A percentile compares a stretch with the other conserved stretches of the same genome.
Evolutionary conservation across 2,797 vertebrate genomes (phyloP).

Genomic region (Margarornis squamiger): DNA sequence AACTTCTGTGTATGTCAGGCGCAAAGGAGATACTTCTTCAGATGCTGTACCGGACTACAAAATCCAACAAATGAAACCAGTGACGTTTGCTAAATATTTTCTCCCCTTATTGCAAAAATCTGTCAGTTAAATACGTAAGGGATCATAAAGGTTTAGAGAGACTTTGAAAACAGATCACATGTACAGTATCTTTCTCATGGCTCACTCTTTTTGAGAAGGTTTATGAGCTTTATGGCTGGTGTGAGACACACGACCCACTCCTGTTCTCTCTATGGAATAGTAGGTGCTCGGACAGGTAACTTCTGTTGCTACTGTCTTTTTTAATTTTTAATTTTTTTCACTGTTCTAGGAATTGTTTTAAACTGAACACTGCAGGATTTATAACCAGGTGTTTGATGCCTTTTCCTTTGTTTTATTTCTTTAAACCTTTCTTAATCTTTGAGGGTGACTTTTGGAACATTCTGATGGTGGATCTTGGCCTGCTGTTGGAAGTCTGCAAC

Average conservation of each 20-base stretch:
- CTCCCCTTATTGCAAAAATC: constrained; percentile 53
- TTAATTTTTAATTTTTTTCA: constrained; percentile 69
- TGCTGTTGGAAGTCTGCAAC: constrained; percentile 72
- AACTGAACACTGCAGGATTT: constrained; percentile 70
- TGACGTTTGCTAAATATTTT: constrained; percentile 50
- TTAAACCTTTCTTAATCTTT: constrained; percentile 61
- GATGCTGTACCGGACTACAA: constrained; percentile 54
- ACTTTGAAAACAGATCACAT: constrained; percentile 63
- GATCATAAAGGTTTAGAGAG: constrained; percentile 66
- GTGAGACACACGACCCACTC: constrained; percentile 82
- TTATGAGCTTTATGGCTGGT: constrained; percentile 83
- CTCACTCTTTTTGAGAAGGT: constrained; percentile 83
- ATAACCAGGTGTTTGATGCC: constrained; percentile 63
- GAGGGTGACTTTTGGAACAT: constrained; percentile 63
- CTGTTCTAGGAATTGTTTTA: constrained; percentile 71
- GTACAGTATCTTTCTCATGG: constrained; percentile 76
- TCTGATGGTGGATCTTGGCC: constrained; percentile 68
- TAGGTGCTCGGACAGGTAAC: constrained; percentile 84
- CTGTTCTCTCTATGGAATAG: constrained; percentile 80
- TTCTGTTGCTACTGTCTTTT: constrained; percentile 79
- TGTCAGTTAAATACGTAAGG: constrained; percentile 49
- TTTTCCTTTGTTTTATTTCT: constrained; percentile 61
- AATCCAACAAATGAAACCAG: constrained; percentile 36
- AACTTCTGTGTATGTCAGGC: constrained; percentile 34
- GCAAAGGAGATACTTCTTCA: constrained; percentile 64